Evolutionary conservation across 2,797 vertebrate genomes (phyloP).

Genomic region (Myotis pilosus): DNA sequence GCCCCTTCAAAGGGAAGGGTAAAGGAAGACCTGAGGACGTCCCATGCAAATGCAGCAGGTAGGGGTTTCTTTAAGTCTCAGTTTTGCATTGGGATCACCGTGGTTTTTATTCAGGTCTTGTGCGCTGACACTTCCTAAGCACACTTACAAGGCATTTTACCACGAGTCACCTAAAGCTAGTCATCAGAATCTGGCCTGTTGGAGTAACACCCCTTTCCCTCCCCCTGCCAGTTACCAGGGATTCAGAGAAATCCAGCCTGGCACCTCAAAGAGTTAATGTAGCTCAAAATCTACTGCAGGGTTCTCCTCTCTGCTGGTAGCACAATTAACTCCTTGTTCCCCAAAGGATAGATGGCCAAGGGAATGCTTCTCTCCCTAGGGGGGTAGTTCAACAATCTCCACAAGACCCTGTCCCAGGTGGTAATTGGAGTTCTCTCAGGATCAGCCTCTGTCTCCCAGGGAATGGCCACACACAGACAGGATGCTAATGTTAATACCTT

Average conservation of each 20-base stretch:
- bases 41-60: neutral
- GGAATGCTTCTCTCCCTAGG: neutral
- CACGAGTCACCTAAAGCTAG: neutral
- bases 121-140: neutral
- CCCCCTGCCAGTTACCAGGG: neutral
- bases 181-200: neutral
- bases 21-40: neutral
- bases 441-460: neutral
- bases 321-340: neutral
- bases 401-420: neutral
- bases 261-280: neutral
- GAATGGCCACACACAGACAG: neutral
- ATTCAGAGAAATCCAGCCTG: neutral
- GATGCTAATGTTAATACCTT: constrained; percentile 39
- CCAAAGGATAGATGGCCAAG: neutral
- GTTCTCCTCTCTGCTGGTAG: neutral
- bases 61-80: neutral
- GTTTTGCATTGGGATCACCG: neutral
- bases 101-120: neutral
- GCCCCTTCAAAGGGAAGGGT: neutral
- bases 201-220: neutral
- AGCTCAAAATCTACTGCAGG: neutral
- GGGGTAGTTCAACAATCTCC: neutral
- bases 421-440: neutral
- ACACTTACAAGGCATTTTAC: neutral